A percentile compares a stretch with the other conserved stretches of the same genome.
phyloP scores from a whole-genome alignment of 2,797 vertebrate genomes.

The Pelobates cultripes region DNA sequence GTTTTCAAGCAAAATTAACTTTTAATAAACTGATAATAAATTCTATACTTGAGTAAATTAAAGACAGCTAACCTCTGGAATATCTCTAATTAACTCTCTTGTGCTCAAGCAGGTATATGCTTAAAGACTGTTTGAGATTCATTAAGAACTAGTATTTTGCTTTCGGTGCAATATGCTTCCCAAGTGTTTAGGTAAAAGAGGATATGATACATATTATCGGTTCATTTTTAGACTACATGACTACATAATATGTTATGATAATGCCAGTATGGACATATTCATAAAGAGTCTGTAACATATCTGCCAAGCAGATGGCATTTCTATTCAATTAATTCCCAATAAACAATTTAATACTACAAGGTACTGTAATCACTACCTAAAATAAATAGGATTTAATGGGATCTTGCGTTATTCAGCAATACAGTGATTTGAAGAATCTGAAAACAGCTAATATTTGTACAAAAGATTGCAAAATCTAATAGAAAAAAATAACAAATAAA shows the following conservation, averaged over 20 bases:
- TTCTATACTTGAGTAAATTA: background rate
- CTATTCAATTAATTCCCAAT: background rate
- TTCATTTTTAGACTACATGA: background rate
- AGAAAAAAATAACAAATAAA: no score
- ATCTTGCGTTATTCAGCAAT: background rate
- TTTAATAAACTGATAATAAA: background rate
- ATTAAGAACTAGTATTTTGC: background rate
- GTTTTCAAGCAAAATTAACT: background rate
- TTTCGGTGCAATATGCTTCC: background rate
- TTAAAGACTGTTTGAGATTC: background rate
- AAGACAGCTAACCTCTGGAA: background rate
- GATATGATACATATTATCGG: background rate
- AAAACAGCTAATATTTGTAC: no score
- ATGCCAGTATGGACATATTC: constrained; percentile 16
- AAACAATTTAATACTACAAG: constrained; percentile 23
- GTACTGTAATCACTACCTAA: constrained; percentile 10
- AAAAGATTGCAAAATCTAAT: no score
- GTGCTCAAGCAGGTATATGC: no score
- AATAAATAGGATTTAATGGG: constrained; percentile 27
- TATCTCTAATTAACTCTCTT: background rate
- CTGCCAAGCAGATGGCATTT: constrained; percentile 12
- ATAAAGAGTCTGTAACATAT: background rate
- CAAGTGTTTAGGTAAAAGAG: background rate
- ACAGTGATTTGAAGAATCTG: no score
- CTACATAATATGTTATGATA: constrained; percentile 23